Base-by-base conservation (phyloP, 2,888 invertebrate genomes). In the Cheilosia soror region DNA sequence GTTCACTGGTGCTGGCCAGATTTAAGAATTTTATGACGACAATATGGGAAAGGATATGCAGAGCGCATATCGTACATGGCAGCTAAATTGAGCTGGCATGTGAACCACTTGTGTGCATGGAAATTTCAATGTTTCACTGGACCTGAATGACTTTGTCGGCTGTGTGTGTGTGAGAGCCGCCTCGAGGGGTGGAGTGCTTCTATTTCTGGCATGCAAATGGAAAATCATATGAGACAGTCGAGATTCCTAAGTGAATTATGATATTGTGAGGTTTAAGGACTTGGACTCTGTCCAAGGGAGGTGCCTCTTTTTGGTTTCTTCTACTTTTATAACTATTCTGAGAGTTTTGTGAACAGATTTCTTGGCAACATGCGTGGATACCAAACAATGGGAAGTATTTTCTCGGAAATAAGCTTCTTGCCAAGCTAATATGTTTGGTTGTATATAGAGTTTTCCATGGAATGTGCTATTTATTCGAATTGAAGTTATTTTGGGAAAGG, bases 141-240 rank as follows among this genome's bases (percentile, higher is more conserved):
- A n/a, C 42, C n/a, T 11, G 42, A 29, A 63, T 63, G 37, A 25
- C 68, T 68, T 55, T 42, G 11, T 44, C 7, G 40, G 9, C 9
- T 4, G 31, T 29, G 29, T 55, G 29, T 13, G 13, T 13, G 44
- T 25, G 7, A n/a, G 7, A 13, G 4, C 11, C 4, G 13, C 31
- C 57, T 31, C 31, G 4, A 25, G 15, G 40, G 49, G 27, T 7
- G 9, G 31, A 15, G 33, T 5, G 49, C 20, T 58, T 13, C 51
- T 71, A 65, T 69, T 81, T 71, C 65, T 77, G 71, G 60, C 71
- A 82, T 82, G 82, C 81, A 81, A 82, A 82, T 82, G 77, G 71
- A 66, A 77, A 82, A 82, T 77, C 77, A 77, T 58, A 60, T 66
- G 53, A 60, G 82, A 82, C 76, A 71, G 51, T n/a, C 15, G 65